Evolutionary conservation across 2,113 vertebrate species (phyloP).

Genomic region (Salvelinus namaycush): DNA sequence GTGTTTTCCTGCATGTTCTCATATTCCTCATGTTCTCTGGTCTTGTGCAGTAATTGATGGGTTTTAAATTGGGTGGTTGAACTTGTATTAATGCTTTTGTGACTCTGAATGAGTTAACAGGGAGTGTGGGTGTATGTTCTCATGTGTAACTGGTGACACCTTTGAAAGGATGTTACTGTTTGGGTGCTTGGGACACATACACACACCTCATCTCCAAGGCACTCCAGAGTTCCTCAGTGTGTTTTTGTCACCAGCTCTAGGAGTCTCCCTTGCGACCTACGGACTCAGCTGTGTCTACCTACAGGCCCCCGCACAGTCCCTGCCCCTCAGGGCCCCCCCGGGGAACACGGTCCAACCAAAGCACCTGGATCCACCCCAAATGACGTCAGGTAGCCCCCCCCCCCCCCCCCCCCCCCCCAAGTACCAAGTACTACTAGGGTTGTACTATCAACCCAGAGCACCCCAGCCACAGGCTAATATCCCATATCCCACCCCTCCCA

Average conservation of each 20-base stretch:
- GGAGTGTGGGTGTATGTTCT: conserved; percentile 15
- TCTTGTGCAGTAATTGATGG: not conserved
- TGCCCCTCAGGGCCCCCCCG: conserved; percentile 68
- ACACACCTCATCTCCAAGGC: conserved; percentile 11
- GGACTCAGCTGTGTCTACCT: conserved; percentile 81
- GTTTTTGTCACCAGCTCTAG: conserved; percentile 85
- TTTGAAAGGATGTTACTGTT: not conserved
- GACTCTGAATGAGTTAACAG: not conserved
- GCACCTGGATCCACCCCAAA: conserved; percentile 81
- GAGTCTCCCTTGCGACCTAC: conserved; percentile 86
- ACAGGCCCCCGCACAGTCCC: conserved; percentile 81
- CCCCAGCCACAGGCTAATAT: not conserved
- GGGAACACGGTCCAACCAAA: conserved; percentile 84
- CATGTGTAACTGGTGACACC: not conserved
- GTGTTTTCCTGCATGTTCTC: conserved; percentile 50
- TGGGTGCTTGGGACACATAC: conserved; percentile 22
- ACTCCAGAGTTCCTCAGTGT: conserved; percentile 75
- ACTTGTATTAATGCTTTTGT: conserved; percentile 3
- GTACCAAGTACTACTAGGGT: conserved; percentile 4
- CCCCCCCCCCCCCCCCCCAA: conserved; percentile 27
- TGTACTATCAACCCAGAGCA: conserved; percentile 11
- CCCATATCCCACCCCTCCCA: not conserved
- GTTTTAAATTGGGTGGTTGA: not conserved
- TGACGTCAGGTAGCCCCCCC: conserved; percentile 90
- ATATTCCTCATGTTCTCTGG: not conserved